Evolutionary conservation across 2,797 vertebrate species (phyloP).

Genomic region (Falco rusticolus): DNA sequence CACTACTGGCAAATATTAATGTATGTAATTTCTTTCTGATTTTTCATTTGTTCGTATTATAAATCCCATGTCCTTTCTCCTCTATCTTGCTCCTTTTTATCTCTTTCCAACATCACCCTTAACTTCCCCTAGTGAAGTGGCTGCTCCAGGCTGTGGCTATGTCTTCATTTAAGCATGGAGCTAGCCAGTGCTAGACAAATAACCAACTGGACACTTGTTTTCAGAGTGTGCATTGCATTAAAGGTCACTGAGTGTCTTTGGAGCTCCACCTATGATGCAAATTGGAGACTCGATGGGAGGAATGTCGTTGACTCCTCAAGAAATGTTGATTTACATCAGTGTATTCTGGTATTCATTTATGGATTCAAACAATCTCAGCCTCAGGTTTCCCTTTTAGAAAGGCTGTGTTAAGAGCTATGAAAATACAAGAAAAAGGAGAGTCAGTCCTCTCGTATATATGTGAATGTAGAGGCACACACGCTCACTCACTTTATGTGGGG

Average conservation of each 20-base stretch:
- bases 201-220: not conserved
- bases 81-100: not conserved
- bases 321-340: not conserved
- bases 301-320: not conserved
- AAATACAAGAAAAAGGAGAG: not conserved
- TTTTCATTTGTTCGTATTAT: not conserved
- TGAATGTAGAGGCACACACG: not conserved
- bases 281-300: not conserved
- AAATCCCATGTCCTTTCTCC: not conserved
- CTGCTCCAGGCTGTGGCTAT: not conserved
- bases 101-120: not conserved
- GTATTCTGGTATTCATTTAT: not conserved
- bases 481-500: not conserved
- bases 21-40: not conserved
- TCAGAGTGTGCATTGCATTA: not conserved
- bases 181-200: not conserved
- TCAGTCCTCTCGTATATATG: not conserved
- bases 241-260: not conserved
- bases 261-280: fast-evolving
- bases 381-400: not conserved
- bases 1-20: not conserved
- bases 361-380: not conserved
- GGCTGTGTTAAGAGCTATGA: not conserved
- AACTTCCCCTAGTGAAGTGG: not conserved
- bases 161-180: not conserved